A percentile compares a stretch with the other conserved stretches of the same genome.
phyloP scores from a whole-genome alignment of 1,140 invertebrate species.

The Pseudobourletiella spinata region DNA sequence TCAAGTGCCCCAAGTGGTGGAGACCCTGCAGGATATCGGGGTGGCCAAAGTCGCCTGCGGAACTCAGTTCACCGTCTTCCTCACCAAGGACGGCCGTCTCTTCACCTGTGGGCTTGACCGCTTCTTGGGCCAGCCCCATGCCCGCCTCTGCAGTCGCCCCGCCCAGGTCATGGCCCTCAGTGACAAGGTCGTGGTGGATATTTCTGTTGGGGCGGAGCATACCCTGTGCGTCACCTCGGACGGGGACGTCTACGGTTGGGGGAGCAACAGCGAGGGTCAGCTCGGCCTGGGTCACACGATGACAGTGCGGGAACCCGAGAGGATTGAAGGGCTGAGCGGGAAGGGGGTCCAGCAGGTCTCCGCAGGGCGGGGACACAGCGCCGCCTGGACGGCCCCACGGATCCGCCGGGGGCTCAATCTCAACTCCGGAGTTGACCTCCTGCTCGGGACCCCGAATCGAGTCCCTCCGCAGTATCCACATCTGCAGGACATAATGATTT shows the following conservation, averaged over 20 bases:
- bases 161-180: slow-evolving; percentile 42
- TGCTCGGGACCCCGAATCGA: slow-evolving; percentile 35
- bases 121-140: slow-evolving; percentile 50
- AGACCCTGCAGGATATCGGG: slow-evolving; percentile 47
- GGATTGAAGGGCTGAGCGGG: slow-evolving; percentile 47
- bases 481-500: slow-evolving; percentile 46
- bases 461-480: slow-evolving; percentile 52
- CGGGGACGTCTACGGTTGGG: slow-evolving; percentile 57
- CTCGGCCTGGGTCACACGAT: slow-evolving; percentile 51
- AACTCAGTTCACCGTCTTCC: slow-evolving; percentile 55
- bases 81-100: slow-evolving; percentile 52
- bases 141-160: slow-evolving; percentile 36
- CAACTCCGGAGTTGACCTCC: slow-evolving; percentile 28
- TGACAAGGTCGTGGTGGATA: slow-evolving; percentile 49
- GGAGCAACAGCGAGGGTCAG: slow-evolving; percentile 54
- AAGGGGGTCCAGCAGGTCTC: slow-evolving; percentile 53
- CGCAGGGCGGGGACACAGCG: slow-evolving; percentile 54
- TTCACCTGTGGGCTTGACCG: slow-evolving; percentile 56
- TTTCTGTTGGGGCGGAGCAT: slow-evolving; percentile 56
- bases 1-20: slow-evolving; percentile 43
- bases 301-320: slow-evolving; percentile 49
- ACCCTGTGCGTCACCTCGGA: slow-evolving; percentile 35
- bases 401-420: slow-evolving; percentile 24
- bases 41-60: slow-evolving; percentile 56
- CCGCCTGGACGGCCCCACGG: slow-evolving; percentile 53